These are phyloP conservation scores for Grammomys dolichurus DNA, from an alignment of 2,113 vertebrate species.

Conservation along the genomic window DNA sequence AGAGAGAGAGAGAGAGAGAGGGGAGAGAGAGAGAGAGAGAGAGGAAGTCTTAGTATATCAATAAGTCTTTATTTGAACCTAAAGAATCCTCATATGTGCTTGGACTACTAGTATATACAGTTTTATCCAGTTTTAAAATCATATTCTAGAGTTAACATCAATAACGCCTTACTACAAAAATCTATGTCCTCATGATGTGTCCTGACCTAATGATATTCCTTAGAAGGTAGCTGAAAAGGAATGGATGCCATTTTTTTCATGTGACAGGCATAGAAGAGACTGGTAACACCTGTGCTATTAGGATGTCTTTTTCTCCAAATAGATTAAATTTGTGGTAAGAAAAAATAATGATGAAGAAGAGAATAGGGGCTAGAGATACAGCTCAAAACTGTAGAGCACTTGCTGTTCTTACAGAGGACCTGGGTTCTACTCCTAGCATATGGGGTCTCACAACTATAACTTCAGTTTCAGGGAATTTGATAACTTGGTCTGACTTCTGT, in stretches of 20 bases:
- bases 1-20: no score
- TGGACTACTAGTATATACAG: not conserved
- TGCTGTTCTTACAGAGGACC: not conserved
- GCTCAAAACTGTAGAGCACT: not conserved
- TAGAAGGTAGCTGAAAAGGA: constrained; percentile 1
- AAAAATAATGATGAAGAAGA: constrained; percentile 7
- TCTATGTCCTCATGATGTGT: constrained; percentile 7
- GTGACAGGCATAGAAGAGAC: not conserved
- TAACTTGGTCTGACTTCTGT: not conserved
- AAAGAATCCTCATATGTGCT: not conserved
- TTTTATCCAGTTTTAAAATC: not conserved
- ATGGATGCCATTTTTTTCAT: not conserved
- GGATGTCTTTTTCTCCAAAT: constrained; percentile 28
- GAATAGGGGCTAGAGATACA: not conserved
- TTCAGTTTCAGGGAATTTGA: not conserved
- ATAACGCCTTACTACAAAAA: not conserved
- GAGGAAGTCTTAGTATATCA: not conserved
- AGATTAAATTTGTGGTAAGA: constrained; percentile 32
- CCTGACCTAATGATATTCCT: not conserved
- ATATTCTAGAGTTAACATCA: constrained; percentile 12
- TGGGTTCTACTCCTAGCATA: not conserved
- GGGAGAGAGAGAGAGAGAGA: not conserved
- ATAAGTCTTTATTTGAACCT: not conserved
- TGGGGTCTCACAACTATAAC: not conserved
- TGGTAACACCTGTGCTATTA: not conserved